phyloP scores from a whole-genome alignment of 2,888 invertebrate species.

The Mylabris sibirica region DNA sequence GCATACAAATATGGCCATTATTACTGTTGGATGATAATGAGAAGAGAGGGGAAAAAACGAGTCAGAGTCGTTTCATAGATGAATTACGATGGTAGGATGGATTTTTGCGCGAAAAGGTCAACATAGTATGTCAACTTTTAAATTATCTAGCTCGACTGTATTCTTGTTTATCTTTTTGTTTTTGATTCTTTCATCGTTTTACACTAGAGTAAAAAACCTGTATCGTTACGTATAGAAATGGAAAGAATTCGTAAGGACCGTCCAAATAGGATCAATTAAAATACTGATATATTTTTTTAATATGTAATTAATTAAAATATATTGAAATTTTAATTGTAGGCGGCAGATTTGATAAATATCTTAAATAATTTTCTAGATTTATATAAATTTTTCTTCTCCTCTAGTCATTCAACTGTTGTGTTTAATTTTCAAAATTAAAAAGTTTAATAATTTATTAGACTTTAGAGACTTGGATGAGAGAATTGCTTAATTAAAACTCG shows the following conservation, averaged over 20 bases:
- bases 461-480: constrained; percentile 14
- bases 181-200: too few species aligned
- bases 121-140: constrained; percentile 38
- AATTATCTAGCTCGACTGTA: constrained; percentile 33
- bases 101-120: constrained; percentile 39
- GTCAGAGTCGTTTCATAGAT: constrained; percentile 38
- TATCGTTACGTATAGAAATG: background rate
- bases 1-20: constrained; percentile 46
- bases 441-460: constrained; percentile 15
- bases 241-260: background rate
- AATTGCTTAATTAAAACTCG: constrained; percentile 21
- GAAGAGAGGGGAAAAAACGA: constrained; percentile 30
- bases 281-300: background rate
- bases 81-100: constrained; percentile 36
- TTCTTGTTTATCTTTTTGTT: background rate
- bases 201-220: background rate
- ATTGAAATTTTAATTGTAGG: constrained; percentile 5
- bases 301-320: constrained; percentile 6
- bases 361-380: constrained; percentile 12
- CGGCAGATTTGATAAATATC: constrained; percentile 10
- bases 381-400: background rate
- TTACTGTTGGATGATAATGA: constrained; percentile 29
- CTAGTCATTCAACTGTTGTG: background rate
- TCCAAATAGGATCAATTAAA: constrained; percentile 3
- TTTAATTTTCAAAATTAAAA: constrained; percentile 8